These are phyloP conservation scores for Bos indicus DNA, from an alignment of 2,113 vertebrate species.

Conservation along the genomic window DNA sequence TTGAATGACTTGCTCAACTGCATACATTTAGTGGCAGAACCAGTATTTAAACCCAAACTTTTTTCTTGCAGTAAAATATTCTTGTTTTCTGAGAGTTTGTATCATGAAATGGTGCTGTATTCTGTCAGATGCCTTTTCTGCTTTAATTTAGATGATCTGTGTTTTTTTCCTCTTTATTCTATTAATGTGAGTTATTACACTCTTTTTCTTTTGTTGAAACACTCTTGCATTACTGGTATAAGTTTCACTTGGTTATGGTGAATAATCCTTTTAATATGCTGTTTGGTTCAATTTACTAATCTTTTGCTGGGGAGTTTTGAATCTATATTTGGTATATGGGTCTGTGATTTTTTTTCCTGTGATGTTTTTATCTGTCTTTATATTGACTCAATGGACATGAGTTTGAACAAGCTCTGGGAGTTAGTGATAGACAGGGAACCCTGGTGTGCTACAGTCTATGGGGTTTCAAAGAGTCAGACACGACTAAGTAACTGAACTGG, in stretches of 20 bases:
- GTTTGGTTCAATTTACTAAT: neutral
- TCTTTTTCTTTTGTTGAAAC: neutral
- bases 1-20: neutral
- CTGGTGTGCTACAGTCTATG: neutral
- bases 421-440: neutral
- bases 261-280: neutral
- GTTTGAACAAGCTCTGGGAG: neutral
- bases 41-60: neutral
- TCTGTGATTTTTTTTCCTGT: neutral
- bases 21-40: neutral
- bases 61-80: neutral
- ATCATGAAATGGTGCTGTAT: neutral
- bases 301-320: neutral
- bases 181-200: neutral
- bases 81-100: neutral
- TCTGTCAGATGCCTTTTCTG: neutral
- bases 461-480: neutral
- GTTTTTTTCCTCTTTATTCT: neutral
- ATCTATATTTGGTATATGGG: neutral
- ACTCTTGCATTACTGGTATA: neutral
- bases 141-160: neutral
- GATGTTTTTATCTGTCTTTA: neutral
- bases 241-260: neutral
- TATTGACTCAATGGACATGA: neutral
- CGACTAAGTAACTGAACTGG: neutral